phyloP scores from a whole-genome alignment of 2,113 vertebrate genomes.

The Strix aluco region DNA sequence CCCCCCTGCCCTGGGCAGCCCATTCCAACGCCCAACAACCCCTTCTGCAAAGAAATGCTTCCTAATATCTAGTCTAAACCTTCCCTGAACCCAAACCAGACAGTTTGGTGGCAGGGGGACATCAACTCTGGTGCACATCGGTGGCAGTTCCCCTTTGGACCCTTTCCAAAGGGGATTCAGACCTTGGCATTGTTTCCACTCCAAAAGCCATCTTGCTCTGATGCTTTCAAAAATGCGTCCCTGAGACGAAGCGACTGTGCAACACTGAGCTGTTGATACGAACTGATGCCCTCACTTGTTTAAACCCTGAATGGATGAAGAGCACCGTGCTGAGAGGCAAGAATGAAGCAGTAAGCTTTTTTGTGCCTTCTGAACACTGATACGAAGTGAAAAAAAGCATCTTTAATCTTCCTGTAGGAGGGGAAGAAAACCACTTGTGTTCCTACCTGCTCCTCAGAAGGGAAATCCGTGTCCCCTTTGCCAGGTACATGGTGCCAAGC shows the following conservation, averaged over 20 bases:
- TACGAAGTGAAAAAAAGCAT: neutral
- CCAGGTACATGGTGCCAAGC: rapidly evolving
- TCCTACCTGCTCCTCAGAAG: neutral
- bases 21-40: too few species aligned
- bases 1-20: too few species aligned
- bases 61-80: too few species aligned
- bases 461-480: neutral
- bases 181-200: rapidly evolving
- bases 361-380: neutral
- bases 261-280: rapidly evolving
- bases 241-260: rapidly evolving
- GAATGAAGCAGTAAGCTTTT: neutral
- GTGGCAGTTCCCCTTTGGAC: neutral
- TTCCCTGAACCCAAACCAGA: too few species aligned
- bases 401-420: neutral
- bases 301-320: rapidly evolving
- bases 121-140: rapidly evolving
- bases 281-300: rapidly evolving
- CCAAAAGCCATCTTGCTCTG: neutral
- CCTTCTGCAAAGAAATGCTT: too few species aligned
- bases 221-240: rapidly evolving
- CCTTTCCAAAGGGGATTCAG: neutral
- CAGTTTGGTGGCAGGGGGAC: too few species aligned
- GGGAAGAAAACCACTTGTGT: neutral
- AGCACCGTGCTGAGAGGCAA: rapidly evolving